Evolutionary conservation across 2,888 invertebrate species (phyloP).

Genomic region (Cataglyphis albicans): DNA sequence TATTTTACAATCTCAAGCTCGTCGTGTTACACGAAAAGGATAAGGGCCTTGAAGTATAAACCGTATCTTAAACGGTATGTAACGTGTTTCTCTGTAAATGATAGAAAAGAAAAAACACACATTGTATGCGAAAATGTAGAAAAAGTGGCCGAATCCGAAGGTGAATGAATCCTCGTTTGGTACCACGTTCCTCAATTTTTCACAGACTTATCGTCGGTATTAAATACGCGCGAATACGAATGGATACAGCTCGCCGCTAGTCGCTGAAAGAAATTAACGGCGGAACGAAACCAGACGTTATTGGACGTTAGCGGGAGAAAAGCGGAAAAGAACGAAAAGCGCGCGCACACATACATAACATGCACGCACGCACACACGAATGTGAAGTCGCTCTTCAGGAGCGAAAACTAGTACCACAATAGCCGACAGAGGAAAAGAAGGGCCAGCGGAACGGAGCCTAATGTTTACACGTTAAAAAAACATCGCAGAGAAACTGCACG

Average conservation of each 20-base stretch:
- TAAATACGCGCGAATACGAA: conserved; percentile 43
- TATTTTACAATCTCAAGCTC: neutral
- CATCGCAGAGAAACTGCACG: conserved; percentile 27
- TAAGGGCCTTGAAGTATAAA: conserved; percentile 41
- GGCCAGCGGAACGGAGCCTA: conserved; percentile 3
- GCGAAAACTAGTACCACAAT: conserved; percentile 7
- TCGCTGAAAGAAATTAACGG: conserved; percentile 39
- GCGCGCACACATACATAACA: too few relatives aligned
- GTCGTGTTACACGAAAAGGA: conserved; percentile 22
- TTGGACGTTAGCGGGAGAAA: conserved; percentile 19
- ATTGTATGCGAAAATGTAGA: neutral
- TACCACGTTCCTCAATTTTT: conserved; percentile 62
- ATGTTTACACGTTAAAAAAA: conserved; percentile 25
- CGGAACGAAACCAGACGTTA: conserved; percentile 31
- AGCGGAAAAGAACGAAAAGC: conserved; percentile 26
- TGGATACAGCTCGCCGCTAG: conserved; percentile 26
- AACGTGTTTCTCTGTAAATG: conserved; percentile 14
- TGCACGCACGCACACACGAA: conserved; percentile 8
- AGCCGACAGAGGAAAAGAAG: conserved; percentile 14
- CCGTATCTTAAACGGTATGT: conserved; percentile 26
- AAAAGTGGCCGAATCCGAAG: neutral
- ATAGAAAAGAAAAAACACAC: neutral
- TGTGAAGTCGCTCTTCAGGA: conserved; percentile 4
- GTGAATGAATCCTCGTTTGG: conserved; percentile 47
- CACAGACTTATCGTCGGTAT: conserved; percentile 57